Evolutionary conservation across 2,888 invertebrate genomes (phyloP).

Genomic region (Xylocampa areola): DNA sequence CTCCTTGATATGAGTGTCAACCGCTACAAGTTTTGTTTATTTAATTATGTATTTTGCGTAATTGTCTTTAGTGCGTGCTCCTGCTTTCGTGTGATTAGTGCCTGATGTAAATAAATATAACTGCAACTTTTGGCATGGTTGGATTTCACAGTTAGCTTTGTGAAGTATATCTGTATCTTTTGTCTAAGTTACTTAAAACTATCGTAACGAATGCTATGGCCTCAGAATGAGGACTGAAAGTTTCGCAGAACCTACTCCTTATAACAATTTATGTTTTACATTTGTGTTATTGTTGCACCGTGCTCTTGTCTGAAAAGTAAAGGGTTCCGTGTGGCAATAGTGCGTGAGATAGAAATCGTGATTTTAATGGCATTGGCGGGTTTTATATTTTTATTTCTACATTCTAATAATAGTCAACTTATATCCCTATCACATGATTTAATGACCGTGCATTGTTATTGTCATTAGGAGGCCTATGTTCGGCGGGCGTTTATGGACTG

Average conservation of each 20-base stretch:
- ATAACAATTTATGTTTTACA: neutral
- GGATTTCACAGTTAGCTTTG: no score
- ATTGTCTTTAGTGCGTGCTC: no score
- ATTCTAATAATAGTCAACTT: constrained; percentile 14
- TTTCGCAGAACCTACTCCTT: neutral
- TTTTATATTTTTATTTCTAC: constrained; percentile 26
- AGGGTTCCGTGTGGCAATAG: constrained; percentile 27
- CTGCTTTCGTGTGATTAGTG: no score
- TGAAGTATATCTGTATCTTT: no score
- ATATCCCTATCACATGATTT: constrained; percentile 28
- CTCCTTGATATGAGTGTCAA: no score
- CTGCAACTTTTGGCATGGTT: no score
- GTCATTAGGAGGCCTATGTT: constrained; percentile 26
- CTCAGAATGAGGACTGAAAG: neutral
- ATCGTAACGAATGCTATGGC: no score
- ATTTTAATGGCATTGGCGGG: constrained; percentile 32
- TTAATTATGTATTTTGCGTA: no score
- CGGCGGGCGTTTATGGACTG: neutral
- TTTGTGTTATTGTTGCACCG: neutral
- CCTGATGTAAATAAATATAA: no score
- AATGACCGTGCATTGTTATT: constrained; percentile 17
- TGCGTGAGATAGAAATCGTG: constrained; percentile 44
- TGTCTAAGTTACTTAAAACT: no score
- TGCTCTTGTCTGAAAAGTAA: constrained; percentile 11
- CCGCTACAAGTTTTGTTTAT: no score